These are phyloP conservation scores for Polydrusus cervinus DNA, from an alignment of 2,888 invertebrate species.

Conservation along the genomic window DNA sequence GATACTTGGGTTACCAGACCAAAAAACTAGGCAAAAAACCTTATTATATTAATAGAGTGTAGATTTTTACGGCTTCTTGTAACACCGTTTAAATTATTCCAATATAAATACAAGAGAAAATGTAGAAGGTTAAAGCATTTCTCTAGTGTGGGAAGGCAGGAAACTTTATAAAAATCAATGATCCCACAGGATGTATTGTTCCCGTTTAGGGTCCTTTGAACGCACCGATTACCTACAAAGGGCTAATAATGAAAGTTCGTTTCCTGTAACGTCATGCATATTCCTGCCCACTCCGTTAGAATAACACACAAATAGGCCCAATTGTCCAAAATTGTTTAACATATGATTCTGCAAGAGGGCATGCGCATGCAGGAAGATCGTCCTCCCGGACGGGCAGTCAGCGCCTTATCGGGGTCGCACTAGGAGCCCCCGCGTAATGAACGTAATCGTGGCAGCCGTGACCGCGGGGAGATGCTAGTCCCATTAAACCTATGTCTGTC, in stretches of 20 bases:
- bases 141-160: constrained; percentile 2
- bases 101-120: background rate
- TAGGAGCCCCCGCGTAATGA: constrained; percentile 46
- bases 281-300: constrained; percentile 32
- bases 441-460: constrained; percentile 58
- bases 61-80: background rate
- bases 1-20: no score
- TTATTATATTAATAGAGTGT: no score
- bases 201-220: constrained; percentile 2
- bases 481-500: constrained; percentile 69
- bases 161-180: constrained; percentile 27
- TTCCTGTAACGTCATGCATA: constrained; percentile 21
- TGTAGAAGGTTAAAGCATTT: background rate
- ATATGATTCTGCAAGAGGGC: constrained; percentile 56
- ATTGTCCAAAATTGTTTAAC: constrained; percentile 58
- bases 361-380: constrained; percentile 17
- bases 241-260: constrained; percentile 18
- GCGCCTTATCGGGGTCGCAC: constrained; percentile 69
- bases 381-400: constrained; percentile 60
- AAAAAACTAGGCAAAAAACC: no score
- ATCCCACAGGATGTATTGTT: constrained; percentile 21
- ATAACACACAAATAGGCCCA: constrained; percentile 45
- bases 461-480: constrained; percentile 71
- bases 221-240: constrained; percentile 27
- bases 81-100: background rate